Percentiles rank a stretch among this genome's conserved stretches.
These are phyloP conservation scores for Chelonoidis abingdonii DNA, from an alignment of 2,113 vertebrate species.

Conservation along the genomic window DNA sequence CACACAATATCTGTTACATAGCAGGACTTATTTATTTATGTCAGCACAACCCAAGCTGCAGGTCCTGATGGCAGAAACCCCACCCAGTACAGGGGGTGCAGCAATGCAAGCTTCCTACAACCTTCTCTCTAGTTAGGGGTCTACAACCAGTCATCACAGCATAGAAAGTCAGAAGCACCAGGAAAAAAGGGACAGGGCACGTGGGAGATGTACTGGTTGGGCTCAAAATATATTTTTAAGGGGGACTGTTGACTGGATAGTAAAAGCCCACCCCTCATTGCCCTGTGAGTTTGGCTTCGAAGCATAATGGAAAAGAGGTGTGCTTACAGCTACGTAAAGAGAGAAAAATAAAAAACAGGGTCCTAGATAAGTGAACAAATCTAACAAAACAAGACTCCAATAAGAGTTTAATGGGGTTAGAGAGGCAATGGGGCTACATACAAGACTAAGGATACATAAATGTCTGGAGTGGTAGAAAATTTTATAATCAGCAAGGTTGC, in stretches of 20 bases:
- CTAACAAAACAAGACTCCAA: background rate
- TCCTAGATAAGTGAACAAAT: background rate
- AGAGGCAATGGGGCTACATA: background rate
- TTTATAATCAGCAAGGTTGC: background rate
- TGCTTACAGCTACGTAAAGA: background rate
- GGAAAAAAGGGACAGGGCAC: background rate
- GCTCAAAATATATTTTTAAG: background rate
- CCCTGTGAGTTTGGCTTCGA: background rate
- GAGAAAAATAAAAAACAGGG: slow-evolving; percentile 3
- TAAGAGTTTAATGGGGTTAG: background rate
- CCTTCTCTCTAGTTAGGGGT: background rate
- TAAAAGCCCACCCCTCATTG: background rate
- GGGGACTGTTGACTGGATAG: background rate
- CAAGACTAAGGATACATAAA: background rate
- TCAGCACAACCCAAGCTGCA: background rate
- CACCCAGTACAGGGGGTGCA: accelerated
- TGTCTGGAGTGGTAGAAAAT: accelerated
- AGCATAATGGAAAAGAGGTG: background rate
- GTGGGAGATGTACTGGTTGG: background rate
- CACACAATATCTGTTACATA: background rate
- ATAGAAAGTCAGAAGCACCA: background rate
- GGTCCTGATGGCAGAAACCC: background rate
- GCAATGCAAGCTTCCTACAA: accelerated
- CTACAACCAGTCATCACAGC: background rate
- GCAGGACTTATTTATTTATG: background rate